phyloP scores from a whole-genome alignment of 2,113 vertebrate species.

The Cephalophus harveyi region DNA sequence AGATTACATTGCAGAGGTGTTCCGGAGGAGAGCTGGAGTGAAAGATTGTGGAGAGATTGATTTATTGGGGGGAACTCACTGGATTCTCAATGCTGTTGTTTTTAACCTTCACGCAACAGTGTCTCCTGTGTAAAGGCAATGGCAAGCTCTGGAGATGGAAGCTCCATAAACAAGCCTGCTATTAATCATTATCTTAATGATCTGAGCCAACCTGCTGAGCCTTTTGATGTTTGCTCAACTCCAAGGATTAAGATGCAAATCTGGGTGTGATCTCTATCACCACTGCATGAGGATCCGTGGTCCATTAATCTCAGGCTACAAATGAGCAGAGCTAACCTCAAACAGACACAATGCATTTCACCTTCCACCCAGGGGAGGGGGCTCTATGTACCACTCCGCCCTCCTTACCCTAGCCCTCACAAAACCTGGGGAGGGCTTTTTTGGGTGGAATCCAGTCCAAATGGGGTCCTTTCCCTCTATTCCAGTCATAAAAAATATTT shows the following conservation, averaged over 20 bases:
- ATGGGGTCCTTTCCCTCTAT: not conserved
- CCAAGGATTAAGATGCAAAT: slow-evolving; percentile 75
- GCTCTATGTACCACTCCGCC: not conserved
- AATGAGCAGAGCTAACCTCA: slow-evolving; percentile 57
- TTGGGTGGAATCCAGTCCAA: slow-evolving; percentile 1
- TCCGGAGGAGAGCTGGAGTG: not conserved
- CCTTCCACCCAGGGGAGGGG: not conserved
- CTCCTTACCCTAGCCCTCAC: not conserved
- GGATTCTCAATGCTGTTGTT: not conserved
- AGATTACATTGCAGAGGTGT: not conserved
- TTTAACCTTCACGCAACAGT: not conserved
- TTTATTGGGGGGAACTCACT: not conserved
- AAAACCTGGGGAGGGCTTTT: not conserved
- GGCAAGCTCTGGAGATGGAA: slow-evolving; percentile 1
- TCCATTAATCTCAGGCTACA: slow-evolving; percentile 56
- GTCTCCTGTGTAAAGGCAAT: not conserved
- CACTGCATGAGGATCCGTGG: slow-evolving; percentile 30
- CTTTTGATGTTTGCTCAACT: slow-evolving; percentile 74
- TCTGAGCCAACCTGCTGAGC: slow-evolving; percentile 71
- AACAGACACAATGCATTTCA: not conserved
- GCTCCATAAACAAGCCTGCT: slow-evolving; percentile 58
- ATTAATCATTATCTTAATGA: slow-evolving; percentile 76
- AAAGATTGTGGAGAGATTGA: not conserved
- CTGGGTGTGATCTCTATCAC: slow-evolving; percentile 65
- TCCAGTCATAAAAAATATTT: slow-evolving; percentile 46